A percentile compares a stretch with the other conserved stretches of the same genome.
These are phyloP conservation scores for Neodon shergylaensis DNA, from an alignment of 2,113 vertebrate genomes.

Conservation along the genomic window DNA sequence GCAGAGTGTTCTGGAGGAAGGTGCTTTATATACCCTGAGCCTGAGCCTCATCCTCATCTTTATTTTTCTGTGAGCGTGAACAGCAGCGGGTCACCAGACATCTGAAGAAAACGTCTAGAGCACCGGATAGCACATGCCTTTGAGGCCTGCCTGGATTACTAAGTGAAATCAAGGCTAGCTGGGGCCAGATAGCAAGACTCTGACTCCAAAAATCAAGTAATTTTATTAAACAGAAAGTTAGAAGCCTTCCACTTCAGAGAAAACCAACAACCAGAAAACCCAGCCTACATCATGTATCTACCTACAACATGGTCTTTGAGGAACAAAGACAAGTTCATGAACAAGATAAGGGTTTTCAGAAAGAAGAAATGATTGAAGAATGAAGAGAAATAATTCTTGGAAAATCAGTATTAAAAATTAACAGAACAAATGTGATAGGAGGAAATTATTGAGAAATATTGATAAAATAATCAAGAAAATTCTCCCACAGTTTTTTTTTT, in stretches of 20 bases:
- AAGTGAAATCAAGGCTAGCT: not conserved
- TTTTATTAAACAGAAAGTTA: conserved; percentile 12
- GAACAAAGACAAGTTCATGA: not conserved
- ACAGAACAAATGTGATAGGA: not conserved
- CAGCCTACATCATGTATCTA: no score
- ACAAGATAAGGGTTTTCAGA: not conserved
- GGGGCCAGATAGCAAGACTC: not conserved
- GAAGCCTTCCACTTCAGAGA: not conserved
- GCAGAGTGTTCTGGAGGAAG: not conserved
- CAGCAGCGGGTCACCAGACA: not conserved
- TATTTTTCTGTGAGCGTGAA: not conserved
- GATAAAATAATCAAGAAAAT: conserved; percentile 19
- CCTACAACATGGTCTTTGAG: not conserved
- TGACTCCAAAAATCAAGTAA: not conserved
- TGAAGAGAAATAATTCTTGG: conserved; percentile 25
- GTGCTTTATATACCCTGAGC: not conserved
- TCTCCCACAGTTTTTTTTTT: not conserved
- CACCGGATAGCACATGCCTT: not conserved
- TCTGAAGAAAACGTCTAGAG: not conserved
- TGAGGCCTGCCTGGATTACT: not conserved
- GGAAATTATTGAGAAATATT: no score
- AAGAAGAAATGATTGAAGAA: not conserved
- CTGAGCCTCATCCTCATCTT: not conserved
- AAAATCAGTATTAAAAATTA: conserved; percentile 23
- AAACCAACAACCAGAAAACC: not conserved